Evolutionary conservation across 2,888 invertebrate species (phyloP), one percentile per base, ranked within the genome.

Genomic region (Machimus atricapillus): DNA sequence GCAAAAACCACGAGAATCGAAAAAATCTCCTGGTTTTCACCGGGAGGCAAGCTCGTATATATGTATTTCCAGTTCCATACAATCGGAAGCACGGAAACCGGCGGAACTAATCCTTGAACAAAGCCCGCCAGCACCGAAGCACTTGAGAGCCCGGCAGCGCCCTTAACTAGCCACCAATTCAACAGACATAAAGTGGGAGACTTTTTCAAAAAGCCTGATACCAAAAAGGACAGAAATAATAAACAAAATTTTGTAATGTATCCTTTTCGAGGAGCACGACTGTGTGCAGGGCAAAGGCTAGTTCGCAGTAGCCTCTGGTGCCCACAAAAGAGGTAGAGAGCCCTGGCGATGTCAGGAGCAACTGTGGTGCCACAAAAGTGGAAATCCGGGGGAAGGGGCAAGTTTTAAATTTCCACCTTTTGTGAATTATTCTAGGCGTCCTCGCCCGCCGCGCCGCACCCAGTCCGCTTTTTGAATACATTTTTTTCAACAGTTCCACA

Each of bases 201-300:
- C 66, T 66, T 66, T 66, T 66, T 66, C n/a, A 37, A 37, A 76
- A 76, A 76, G 76, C 37, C 37, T 37, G 58, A 37, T 37, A 19
- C 12, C 82, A 31, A 23, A 82, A 82, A 81, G 81, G 81, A 81
- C 81, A 81, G 81, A 81, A 82, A 82, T 82, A 82, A 82, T 82
- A 82, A 82, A 82, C 82, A 82, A 82, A 82, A 82, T 82, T 82
- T 52, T 81, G 81, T 81, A 52, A 58, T 82, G 82, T 82, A 58
- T 82, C 82, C 82, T 82, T 81, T 76, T 82, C 19, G 37, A 82
- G 58, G 3, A 82, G 16, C 16, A 46, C 43, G 43, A 19, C n/a
- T 52, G 40, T 81, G 27, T 27, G n/a, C n/a, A 31, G 81, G 52
- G 23, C 23, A 81, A 27, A 34, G 81, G 40, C 27, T 46, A 52